phyloP scores from a whole-genome alignment of 2,113 vertebrate species.

The Equus przewalskii region DNA sequence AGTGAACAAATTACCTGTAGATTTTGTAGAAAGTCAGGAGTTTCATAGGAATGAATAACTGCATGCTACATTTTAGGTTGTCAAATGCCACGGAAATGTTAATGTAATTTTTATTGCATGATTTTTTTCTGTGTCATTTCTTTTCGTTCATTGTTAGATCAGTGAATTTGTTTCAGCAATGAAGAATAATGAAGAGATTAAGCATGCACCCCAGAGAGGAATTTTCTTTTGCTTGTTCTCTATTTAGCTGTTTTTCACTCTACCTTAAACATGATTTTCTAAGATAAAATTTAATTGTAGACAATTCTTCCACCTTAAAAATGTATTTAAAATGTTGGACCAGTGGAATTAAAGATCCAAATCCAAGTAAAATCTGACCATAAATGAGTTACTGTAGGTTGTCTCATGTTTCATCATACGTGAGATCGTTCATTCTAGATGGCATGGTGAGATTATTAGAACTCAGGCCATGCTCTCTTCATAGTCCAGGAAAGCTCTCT shows the following conservation, averaged over 20 bases:
- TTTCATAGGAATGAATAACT: conserved; percentile 13
- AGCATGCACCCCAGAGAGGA: background rate
- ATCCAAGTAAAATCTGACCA: background rate
- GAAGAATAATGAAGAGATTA: conserved; percentile 50
- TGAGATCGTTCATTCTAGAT: background rate
- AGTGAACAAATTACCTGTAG: background rate
- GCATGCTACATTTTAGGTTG: conserved; percentile 50
- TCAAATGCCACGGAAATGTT: conserved; percentile 45
- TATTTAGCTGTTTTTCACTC: conserved; percentile 29
- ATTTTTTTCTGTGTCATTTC: conserved; percentile 23
- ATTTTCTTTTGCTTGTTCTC: background rate
- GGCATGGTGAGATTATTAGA: background rate
- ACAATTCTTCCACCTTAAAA: conserved; percentile 22
- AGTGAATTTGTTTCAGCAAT: conserved; percentile 15
- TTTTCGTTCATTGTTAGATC: conserved; percentile 34
- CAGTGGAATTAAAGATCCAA: conserved; percentile 7
- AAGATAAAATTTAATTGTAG: conserved; percentile 47
- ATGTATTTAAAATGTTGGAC: background rate
- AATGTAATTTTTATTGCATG: conserved; percentile 38
- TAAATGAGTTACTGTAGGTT: background rate
- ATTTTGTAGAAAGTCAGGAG: conserved; percentile 40
- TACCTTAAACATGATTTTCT: conserved; percentile 24
- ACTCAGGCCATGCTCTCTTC: background rate
- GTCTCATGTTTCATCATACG: background rate
- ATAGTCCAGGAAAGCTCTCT: background rate